Percentiles rank a stretch among this genome's conserved stretches.
These are phyloP conservation scores for Motacilla alba DNA, from an alignment of 2,113 vertebrate genomes.

Conservation along the genomic window DNA sequence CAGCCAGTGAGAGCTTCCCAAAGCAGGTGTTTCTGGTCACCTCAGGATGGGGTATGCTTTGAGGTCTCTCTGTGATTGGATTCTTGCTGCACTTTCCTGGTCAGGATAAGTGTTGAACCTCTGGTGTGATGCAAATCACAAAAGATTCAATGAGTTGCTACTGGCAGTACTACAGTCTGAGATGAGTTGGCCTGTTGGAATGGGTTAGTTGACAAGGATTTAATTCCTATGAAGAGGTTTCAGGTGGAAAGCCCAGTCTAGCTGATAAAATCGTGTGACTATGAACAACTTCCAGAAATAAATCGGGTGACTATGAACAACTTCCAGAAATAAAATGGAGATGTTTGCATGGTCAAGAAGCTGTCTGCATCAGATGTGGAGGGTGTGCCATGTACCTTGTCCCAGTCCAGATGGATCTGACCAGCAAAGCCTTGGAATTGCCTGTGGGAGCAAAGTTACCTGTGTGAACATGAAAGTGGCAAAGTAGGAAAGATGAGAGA, in stretches of 20 bases:
- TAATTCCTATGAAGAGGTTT: neutral
- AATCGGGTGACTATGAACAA: neutral
- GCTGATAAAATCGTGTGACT: neutral
- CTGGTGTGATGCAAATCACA: neutral
- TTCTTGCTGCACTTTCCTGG: neutral
- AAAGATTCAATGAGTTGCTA: neutral
- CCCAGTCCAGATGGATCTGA: neutral
- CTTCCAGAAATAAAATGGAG: neutral
- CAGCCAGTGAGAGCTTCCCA: neutral
- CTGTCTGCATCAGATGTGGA: neutral
- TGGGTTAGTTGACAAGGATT: neutral
- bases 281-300: neutral
- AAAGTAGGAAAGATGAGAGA: neutral
- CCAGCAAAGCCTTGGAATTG: neutral
- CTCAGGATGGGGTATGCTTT: fast-evolving
- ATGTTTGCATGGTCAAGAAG: neutral
- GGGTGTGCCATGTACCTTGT: neutral
- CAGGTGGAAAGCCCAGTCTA: neutral
- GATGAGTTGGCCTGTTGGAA: neutral
- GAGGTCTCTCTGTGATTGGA: neutral
- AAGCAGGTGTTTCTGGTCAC: neutral
- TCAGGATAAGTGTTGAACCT: neutral
- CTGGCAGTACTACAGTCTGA: neutral
- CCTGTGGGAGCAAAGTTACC: neutral
- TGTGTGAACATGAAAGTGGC: neutral